Base-by-base conservation (phyloP, 2,888 invertebrate species). In the Agrochola macilenta region DNA sequence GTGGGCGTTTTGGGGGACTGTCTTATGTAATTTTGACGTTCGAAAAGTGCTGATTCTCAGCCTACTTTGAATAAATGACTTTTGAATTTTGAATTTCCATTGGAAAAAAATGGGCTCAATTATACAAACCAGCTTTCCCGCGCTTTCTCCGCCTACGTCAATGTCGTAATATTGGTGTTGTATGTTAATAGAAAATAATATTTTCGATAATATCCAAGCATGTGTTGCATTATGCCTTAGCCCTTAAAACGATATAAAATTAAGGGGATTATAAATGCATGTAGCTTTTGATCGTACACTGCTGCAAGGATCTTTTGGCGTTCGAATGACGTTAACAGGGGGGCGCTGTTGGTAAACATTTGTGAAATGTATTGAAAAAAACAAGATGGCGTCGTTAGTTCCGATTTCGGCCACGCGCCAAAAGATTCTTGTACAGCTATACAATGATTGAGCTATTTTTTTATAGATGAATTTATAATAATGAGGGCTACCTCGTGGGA, bases 161-260 rank as follows among this genome's bases (percentile, higher is more conserved):
- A 84, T 90, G 87, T 89, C 72, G 86, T 87, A 52, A 77, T 66
- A 66, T 87, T 75, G 72, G 57, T 77, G 84, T 80, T 76, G 65
- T 78, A 68, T 64, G 46, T 83, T 63, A 76, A 70, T 82, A 84
- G 63, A 64, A 64, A 60, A n/a, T 66, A 20, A 68, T 68, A 52
- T 81, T 20, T 35, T 46, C 46, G 12, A 61, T 57, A 64, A 23
- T 82, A 71, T 64, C 26, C 43, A 63, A 80, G 87, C 87, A 87
- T 88, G 87, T 87, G 83, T 87, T 87, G 85, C 83, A 72, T 86
- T 79, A 76, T 84, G 83, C 88, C 85, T 84, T 58, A 71, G 85
- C 65, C 81, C 69, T 79, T 26, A 49, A 74, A 76, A 65, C 14
- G 20, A 35, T 17, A 72, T 17, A 46, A 69, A 60, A 60, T 39